A percentile compares a stretch with the other conserved stretches of the same genome.
These are phyloP conservation scores for Danionella dracula DNA, from an alignment of 2,797 vertebrate genomes.

Conservation along the genomic window DNA sequence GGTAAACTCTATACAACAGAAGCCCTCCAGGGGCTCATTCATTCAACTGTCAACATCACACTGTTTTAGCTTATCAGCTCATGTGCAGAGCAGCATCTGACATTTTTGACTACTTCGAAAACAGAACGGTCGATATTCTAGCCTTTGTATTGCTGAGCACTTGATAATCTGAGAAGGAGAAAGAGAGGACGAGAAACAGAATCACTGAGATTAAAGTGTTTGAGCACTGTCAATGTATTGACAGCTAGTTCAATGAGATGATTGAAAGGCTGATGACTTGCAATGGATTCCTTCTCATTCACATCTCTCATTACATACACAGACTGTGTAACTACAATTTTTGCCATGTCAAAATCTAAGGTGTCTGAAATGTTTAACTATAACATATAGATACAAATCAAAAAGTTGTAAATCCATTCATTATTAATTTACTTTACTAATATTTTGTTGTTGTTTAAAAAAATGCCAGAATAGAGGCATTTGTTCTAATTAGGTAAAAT, in stretches of 20 bases:
- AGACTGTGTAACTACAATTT: too few species aligned
- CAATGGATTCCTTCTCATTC: constrained; percentile 2
- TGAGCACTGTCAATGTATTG: neutral
- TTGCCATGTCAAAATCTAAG: too few species aligned
- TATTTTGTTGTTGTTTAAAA: too few species aligned
- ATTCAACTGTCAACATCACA: neutral
- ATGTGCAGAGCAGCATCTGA: constrained; percentile 17
- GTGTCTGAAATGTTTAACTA: too few species aligned
- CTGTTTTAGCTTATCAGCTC: constrained; percentile 33
- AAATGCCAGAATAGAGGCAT: too few species aligned
- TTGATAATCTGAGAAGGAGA: neutral
- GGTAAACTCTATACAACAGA: too few species aligned
- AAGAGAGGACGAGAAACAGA: neutral
- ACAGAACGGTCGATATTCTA: constrained; percentile 1
- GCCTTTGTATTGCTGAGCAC: neutral
- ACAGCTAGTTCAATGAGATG: neutral
- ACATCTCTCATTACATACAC: too few species aligned
- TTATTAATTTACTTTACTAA: too few species aligned
- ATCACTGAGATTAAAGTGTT: neutral
- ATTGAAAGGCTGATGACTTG: neutral
- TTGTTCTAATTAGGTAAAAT: too few species aligned
- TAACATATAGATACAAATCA: too few species aligned
- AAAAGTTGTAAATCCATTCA: too few species aligned
- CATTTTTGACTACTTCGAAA: constrained; percentile 14
- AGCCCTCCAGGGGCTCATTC: too few species aligned